Evolutionary conservation across 2,113 vertebrate genomes (phyloP).

Genomic region (Dicaeum eximium): DNA sequence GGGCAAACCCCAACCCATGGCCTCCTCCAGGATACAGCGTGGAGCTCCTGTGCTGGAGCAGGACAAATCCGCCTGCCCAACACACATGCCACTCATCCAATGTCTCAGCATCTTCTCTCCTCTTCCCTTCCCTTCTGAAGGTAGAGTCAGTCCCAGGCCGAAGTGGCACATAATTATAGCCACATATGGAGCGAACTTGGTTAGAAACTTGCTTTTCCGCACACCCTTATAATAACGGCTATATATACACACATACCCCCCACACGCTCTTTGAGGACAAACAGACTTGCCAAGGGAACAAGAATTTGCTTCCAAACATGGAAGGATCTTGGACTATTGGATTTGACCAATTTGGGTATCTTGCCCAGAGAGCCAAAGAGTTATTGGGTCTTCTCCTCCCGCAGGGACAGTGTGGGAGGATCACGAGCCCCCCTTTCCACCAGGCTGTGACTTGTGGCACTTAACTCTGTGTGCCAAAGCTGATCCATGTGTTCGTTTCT

Average conservation of each 20-base stretch:
- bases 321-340: constrained; percentile 55
- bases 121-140: constrained; percentile 25
- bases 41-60: not conserved
- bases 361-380: constrained; percentile 14
- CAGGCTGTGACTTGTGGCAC: not conserved
- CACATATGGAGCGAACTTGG: constrained; percentile 49
- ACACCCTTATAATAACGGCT: constrained; percentile 39
- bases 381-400: constrained; percentile 37
- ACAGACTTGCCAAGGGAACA: constrained; percentile 54
- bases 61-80: not conserved
- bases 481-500: accelerated
- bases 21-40: not conserved
- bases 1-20: not conserved
- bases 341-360: constrained; percentile 52
- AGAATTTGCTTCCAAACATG: constrained; percentile 56
- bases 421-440: not conserved
- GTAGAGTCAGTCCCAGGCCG: constrained; percentile 2
- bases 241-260: constrained; percentile 55
- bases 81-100: not conserved
- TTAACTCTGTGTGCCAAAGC: not conserved
- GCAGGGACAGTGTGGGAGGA: constrained; percentile 16
- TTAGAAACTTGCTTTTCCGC: constrained; percentile 46
- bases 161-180: constrained; percentile 43
- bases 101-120: constrained; percentile 2
- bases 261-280: constrained; percentile 20